Evolutionary conservation across 2,888 invertebrate genomes (phyloP).

Genomic region (Tryphoninae sp.): DNA sequence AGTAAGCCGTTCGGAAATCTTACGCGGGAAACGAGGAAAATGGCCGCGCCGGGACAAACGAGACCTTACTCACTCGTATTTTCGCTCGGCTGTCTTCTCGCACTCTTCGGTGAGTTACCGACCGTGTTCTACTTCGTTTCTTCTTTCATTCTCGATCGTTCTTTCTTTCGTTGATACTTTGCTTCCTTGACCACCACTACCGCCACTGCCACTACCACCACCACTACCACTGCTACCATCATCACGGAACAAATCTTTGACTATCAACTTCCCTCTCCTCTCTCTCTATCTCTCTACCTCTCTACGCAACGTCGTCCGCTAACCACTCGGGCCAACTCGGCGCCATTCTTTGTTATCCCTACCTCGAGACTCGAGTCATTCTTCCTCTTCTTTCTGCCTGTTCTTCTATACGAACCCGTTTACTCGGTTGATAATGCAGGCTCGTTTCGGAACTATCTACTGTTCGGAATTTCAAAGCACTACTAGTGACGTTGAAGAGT

Average conservation of each 20-base stretch:
- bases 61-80: conserved; percentile 69
- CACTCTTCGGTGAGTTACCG: conserved; percentile 77
- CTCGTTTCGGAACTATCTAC: background rate
- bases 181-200: conserved; percentile 41
- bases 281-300: conserved; percentile 22
- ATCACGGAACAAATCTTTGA: conserved; percentile 32
- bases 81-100: conserved; percentile 75
- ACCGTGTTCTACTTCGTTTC: conserved; percentile 43
- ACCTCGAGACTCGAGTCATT: background rate
- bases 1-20: conserved; percentile 20
- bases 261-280: conserved; percentile 31
- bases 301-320: conserved; percentile 8
- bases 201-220: conserved; percentile 40
- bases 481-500: too few species aligned
- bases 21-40: conserved; percentile 57
- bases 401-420: background rate
- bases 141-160: conserved; percentile 49
- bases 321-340: conserved; percentile 17
- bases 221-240: conserved; percentile 35
- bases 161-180: conserved; percentile 47
- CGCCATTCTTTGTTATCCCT: conserved; percentile 38
- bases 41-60: conserved; percentile 71
- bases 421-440: background rate
- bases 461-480: too few species aligned
- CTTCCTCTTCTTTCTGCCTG: background rate